Evolutionary conservation across 1,140 invertebrate species (phyloP), one percentile per base, ranked within the genome.

Genomic region (Drosophila auraria): DNA sequence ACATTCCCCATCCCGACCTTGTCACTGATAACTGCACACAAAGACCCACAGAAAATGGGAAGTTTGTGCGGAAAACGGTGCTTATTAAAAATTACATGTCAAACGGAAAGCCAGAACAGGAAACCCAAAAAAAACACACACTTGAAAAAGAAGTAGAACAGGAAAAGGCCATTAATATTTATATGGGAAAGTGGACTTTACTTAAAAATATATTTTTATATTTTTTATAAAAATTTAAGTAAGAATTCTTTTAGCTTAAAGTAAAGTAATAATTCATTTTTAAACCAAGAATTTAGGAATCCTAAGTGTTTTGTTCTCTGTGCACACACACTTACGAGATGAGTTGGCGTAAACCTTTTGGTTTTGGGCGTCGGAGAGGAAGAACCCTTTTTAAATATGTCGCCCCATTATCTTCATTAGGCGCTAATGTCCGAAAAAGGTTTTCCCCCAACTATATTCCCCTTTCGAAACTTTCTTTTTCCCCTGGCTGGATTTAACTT

Each of bases 51-150:
- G 25, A 61, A 49, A 54, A 63, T 58, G 63, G 84, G 65, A 84
- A 90, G 63, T 81, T 74, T 75, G 57, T 83, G 81, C 63, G 77
- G 76, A 76, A 83, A 81, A 77, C 64, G 68, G 45, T 75, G 81
- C 86, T 89, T 89, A 89, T 90, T 89, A 89, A 89, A 90, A 89
- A 89, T 90, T 90, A 89, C 86, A 90, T 84, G 84, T 82, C 86
- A 86, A 82, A 78, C 74, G 63, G 75, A 78, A 87, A 70, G 54
- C 49, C 70, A 56, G 40, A 53, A 54, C 53, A 83, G 70, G 68
- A 80, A 64, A 56, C 56, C 68, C 57, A 47, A 53, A 68, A 64
- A 64, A 30, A 49, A 57, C 15, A 61, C 45, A 33, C 58, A 62
- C 54, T 25, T n/a, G 15, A 14, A 56, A 38, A 54, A 56, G 7